Evolutionary conservation across 1,140 invertebrate species (phyloP), one percentile per base, ranked within the genome.

Genomic region (Pomacea maculata): DNA sequence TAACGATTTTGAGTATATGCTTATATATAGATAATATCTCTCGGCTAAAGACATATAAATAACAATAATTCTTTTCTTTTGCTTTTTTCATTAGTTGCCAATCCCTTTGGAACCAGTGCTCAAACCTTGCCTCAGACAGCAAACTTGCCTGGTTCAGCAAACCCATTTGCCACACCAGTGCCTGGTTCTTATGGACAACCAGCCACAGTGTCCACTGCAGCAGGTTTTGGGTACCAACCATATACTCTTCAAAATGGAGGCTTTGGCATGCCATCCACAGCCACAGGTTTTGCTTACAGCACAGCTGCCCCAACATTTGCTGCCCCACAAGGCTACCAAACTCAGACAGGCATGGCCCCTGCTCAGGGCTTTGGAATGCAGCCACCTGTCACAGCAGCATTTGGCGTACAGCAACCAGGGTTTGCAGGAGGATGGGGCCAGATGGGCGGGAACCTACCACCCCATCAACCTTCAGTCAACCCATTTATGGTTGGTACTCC

Each of bases 401-500:
- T 75, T 61, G 61, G 80, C 80, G 75, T 73, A 11, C 84, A 82
- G 80, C 80, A 72, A 75, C 68, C 70, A 64, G 78, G 75, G 11
- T 82, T 83, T 55, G 80, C 21, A 17, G 81, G 72, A 29, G 83
- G 75, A 17, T 80, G 74, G 78, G 80, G 73, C 2, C 74, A 75
- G n/a, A 81, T 78, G 76, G 82, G 80, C n/a, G 80, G 78, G 75
- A 78, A 64, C 4, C 79, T 73, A 8, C 63, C 64, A 57, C 67
- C 68, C 25, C 65, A 54, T 29, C 68, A 57, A 25, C 82, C 55
- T 21, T 55, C 85, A 15, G 85, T 75, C 52, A 87, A 87, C 68
- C 87, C 87, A 63, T 87, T 87, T 75, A 86, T 87, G 86, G 86
- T 86, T 52, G 77, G 77, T 78, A 78, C 65, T n/a, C n/a, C 15